phyloP scores from a whole-genome alignment of 2,888 invertebrate genomes.

The Sesia bembeciformis region DNA sequence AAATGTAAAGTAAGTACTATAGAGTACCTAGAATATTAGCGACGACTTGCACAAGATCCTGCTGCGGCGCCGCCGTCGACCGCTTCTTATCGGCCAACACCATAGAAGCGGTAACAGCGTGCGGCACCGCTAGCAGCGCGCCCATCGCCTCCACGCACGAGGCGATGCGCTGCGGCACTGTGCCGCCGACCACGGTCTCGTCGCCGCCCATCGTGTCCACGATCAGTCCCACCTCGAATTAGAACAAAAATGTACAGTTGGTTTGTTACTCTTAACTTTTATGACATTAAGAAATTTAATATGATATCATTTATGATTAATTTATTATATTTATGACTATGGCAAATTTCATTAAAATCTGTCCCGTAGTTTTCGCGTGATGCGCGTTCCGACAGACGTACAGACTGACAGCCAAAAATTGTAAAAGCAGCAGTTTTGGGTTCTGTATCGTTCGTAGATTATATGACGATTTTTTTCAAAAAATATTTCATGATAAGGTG shows the following conservation, averaged over 20 bases:
- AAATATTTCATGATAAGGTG: neutral
- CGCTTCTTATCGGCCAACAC: slow-evolving; percentile 91
- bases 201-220: slow-evolving; percentile 92
- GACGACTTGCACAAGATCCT: slow-evolving; percentile 82
- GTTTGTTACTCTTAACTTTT: neutral
- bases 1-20: too few species aligned
- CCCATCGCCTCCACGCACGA: slow-evolving; percentile 94
- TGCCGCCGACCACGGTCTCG: slow-evolving; percentile 94
- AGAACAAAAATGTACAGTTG: neutral
- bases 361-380: too few species aligned
- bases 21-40: slow-evolving; percentile 86
- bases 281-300: neutral
- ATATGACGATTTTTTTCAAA: neutral
- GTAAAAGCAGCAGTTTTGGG: neutral
- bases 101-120: slow-evolving; percentile 86
- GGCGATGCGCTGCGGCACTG: slow-evolving; percentile 95
- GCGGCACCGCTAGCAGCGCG: slow-evolving; percentile 90
- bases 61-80: slow-evolving; percentile 65
- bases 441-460: neutral
- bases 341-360: too few species aligned
- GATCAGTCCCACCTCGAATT: slow-evolving; percentile 93
- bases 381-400: too few species aligned
- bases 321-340: neutral
- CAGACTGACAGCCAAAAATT: too few species aligned
- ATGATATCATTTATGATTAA: neutral